Percentiles rank a stretch among this genome's conserved stretches.
These are phyloP conservation scores for Rotaria sp. DNA, from an alignment of 2,888 invertebrate genomes.

Conservation along the genomic window DNA sequence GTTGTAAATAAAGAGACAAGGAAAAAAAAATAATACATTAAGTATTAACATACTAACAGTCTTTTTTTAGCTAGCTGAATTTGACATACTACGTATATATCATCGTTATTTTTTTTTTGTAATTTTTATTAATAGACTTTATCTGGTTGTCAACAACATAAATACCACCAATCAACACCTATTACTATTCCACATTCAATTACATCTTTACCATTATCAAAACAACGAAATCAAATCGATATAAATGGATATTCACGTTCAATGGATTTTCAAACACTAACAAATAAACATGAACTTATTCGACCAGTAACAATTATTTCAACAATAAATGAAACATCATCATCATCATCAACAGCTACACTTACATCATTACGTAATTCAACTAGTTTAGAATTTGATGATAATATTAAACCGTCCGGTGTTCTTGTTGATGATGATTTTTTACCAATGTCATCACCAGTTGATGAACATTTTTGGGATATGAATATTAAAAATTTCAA, in stretches of 20 bases:
- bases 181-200: neutral
- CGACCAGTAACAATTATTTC: neutral
- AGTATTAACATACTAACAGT: neutral
- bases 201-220: neutral
- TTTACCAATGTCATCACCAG: constrained; percentile 39
- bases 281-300: neutral
- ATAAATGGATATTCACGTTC: neutral
- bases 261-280: neutral
- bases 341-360: neutral
- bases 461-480: constrained; percentile 34
- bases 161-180: neutral
- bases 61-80: neutral
- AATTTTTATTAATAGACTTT: neutral
- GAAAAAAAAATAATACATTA: neutral
- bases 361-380: constrained; percentile 8
- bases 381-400: constrained; percentile 28
- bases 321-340: neutral
- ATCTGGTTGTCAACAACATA: neutral
- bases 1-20: neutral
- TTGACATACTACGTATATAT: neutral
- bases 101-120: neutral
- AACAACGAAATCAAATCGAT: neutral
- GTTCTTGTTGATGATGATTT: constrained; percentile 40
- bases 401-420: constrained; percentile 29
- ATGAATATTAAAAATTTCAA: constrained; percentile 17